These are phyloP conservation scores for Actinia tenebrosa DNA, from an alignment of 64 coral and sea anemone genomes.

Conservation along the genomic window DNA sequence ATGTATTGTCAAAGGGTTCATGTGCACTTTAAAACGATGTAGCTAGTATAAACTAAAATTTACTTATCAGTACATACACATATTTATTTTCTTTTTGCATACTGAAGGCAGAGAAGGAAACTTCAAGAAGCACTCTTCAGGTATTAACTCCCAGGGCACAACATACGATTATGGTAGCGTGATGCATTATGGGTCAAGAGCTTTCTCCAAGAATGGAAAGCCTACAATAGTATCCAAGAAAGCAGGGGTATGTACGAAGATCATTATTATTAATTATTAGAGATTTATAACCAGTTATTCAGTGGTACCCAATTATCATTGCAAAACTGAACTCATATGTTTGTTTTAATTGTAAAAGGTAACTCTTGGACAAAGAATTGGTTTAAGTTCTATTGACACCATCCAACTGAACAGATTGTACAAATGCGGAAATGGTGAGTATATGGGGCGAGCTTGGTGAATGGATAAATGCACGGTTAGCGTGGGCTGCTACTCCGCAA, in stretches of 20 bases:
- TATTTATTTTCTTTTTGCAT: too few relatives aligned
- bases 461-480: too few relatives aligned
- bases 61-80: too few relatives aligned
- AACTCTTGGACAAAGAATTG: not conserved
- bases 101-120: not conserved
- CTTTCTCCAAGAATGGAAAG: not conserved
- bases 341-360: not conserved
- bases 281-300: too few relatives aligned
- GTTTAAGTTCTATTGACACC: not conserved
- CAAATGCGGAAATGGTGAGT: not conserved
- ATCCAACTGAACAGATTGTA: not conserved
- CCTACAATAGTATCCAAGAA: not conserved
- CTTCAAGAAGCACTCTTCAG: constrained; percentile 1
- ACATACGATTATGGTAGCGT: not conserved
- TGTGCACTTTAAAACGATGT: too few relatives aligned
- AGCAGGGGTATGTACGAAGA: not conserved
- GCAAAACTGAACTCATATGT: too few relatives aligned
- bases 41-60: too few relatives aligned
- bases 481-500: too few relatives aligned
- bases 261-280: too few relatives aligned
- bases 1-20: too few relatives aligned
- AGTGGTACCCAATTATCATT: too few relatives aligned
- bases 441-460: not conserved
- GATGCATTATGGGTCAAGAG: not conserved
- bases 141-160: not conserved